Base-by-base conservation (phyloP, 2,888 invertebrate species). In the Dendrolimus pini region DNA sequence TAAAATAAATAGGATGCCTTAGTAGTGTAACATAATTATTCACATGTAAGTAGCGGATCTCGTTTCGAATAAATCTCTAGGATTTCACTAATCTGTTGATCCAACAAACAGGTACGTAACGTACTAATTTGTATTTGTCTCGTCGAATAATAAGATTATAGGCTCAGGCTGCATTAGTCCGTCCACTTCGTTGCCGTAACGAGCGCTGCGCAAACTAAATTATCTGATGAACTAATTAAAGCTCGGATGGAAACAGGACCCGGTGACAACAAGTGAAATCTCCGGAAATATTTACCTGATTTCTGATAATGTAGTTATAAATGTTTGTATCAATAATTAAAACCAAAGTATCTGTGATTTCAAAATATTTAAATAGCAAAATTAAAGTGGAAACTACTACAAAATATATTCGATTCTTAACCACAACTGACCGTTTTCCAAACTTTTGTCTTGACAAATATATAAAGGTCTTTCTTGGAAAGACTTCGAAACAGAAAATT, bases 181-280 rank as follows among this genome's bases (percentile, higher is more conserved):
- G 78, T 82, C 79, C 82, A 81, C 78, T 81, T 75, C 76, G 77
- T 71, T 67, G 72, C 74, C 71, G 71, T 83, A 83, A 84, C 85
- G 81, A 83, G 83, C 78, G 70, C 71, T 71, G 75, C 70, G 75
- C 78, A 82, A 85, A 86, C 82, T 80, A 75, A 82, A 83, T 85
- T 85, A 85, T 85, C 78, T 71, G 78, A 82, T 82, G 79, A 81
- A 83, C 81, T 82, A 85, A 85, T 85, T 83, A 78, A 77, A 78
- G 75, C 74, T 65, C 64, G 70, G 74, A 76, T 77, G 72, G 76
- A 65, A 72, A 71, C 69, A 69, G 71, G 65, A 75, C 73, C 79
- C 72, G 71, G 68, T 61, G 74, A 79, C 77, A 80, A 78, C 74
- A 78, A 77, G 71, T 69, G 68, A 70, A 70, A 72, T 72, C 66